Base-by-base conservation (phyloP, 1,140 invertebrate species). In the honey bee (Apis mellifera) region DNA sequence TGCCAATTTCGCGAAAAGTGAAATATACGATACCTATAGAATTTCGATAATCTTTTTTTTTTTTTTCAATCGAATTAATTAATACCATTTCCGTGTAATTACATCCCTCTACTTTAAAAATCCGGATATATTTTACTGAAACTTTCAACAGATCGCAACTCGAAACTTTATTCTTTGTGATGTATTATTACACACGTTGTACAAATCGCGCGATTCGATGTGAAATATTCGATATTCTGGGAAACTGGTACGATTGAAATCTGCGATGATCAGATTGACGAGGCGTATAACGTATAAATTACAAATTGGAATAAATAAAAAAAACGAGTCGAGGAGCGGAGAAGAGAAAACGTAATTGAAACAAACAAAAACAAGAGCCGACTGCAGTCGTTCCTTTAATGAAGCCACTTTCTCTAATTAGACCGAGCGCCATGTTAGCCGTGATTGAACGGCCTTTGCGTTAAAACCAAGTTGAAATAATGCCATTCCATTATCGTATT, bases 391-490 rank as follows among this genome's bases (percentile, higher is more conserved):
- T n/a, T 54, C n/a, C 52, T 69, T 59, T 78, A 69, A 78, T 69
- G 64, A 78, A 54, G 65, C 75, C 65, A 78, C 75, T 78, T 69
- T 69, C 21, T 17, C 26, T 78, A 78, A 78, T 78, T 78, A 66
- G 12, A 66, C 48, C 26, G 19, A 12, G 23, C 62, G 59, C 74
- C 19, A 17, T 42, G 54, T 76, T 66, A 48, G 21, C 21, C 32
- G 9, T 52, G 62, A 75, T 75, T 21, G 23, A 13, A 52, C 23
- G 48, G 7, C 59, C 48, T 75, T 52, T 5, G 12, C 60, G 32
- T 12, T 64, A 12, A 21, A 60, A 26, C 42, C 32, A 12, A 9
- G 32, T 42, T 66, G 32, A 17, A 42, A 42, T 42, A 42, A 21
- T 8, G 13, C 0, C 19, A 9, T 64, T 42, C 32, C 26, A 19